phyloP scores from a whole-genome alignment of 2,113 vertebrate genomes.

The Stegastes partitus region DNA sequence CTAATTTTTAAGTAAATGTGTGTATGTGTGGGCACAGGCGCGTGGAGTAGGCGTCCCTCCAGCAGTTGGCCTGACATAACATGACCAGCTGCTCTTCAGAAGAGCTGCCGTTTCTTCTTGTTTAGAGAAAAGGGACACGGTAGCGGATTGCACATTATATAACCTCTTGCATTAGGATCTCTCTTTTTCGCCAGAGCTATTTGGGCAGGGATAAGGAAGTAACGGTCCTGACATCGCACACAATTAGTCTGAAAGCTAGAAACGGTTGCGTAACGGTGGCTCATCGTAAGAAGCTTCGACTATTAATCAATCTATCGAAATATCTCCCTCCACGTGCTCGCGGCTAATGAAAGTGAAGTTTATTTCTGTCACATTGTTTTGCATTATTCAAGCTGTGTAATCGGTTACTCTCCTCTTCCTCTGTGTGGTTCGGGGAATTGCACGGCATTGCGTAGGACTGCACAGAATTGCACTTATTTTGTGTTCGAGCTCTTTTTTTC shows the following conservation, averaged over 20 bases:
- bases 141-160: conserved; percentile 72
- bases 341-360: not conserved
- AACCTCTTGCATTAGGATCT: conserved; percentile 60
- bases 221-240: conserved; percentile 48
- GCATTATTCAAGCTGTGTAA: conserved; percentile 29
- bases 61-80: conserved; percentile 75
- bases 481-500: conserved; percentile 19
- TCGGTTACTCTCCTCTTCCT: conserved; percentile 1
- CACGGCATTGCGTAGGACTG: conserved; percentile 48
- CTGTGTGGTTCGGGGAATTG: conserved; percentile 33
- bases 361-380: conserved; percentile 13
- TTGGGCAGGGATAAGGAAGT: conserved; percentile 64
- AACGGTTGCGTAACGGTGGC: conserved; percentile 45
- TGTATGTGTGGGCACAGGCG: conserved; percentile 68
- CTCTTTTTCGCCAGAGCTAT: conserved; percentile 62
- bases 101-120: conserved; percentile 59
- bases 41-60: conserved; percentile 71
- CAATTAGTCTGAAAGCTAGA: conserved; percentile 72
- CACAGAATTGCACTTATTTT: conserved; percentile 26
- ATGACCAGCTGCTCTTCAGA: conserved; percentile 78
- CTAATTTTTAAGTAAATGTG: conserved; percentile 69
- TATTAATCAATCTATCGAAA: conserved; percentile 52
- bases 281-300: conserved; percentile 43
- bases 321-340: not conserved
- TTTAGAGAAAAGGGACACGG: conserved; percentile 64